Percentiles rank a stretch among this genome's conserved stretches.
Conservation (phyloP, 2,888 invertebrate species). For the Phaedon cochleariae region DNA sequence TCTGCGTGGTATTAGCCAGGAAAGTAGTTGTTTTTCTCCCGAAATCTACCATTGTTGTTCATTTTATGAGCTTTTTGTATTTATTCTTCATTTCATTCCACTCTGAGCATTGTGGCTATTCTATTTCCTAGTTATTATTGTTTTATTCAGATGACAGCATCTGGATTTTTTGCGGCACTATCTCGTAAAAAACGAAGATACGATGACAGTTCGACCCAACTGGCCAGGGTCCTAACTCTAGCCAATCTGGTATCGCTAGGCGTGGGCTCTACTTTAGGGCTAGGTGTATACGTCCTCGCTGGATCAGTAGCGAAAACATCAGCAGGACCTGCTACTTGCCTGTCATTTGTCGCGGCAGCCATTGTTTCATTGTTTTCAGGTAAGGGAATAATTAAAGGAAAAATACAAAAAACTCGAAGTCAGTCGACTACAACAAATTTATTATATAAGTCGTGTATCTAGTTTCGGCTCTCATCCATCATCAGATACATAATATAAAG, state of each 20-base stretch:
- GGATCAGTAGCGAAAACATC: conserved; percentile 81
- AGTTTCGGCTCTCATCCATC: too few species aligned
- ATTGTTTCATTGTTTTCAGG: conserved; percentile 90
- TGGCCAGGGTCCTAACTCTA: conserved; percentile 79
- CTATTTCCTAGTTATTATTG: too few species aligned
- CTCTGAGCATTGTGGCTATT: too few species aligned
- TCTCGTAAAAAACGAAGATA: conserved; percentile 61
- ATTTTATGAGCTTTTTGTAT: too few species aligned
- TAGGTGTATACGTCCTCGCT: conserved; percentile 90
- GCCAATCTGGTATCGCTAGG: conserved; percentile 85
- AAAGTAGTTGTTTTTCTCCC: too few species aligned
- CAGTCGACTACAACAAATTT: too few species aligned
- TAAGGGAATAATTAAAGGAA: conserved; percentile 57
- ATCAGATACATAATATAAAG: too few species aligned
- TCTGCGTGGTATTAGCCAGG: too few species aligned
- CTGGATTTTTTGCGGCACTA: conserved; percentile 42
- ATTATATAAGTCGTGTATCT: too few species aligned
- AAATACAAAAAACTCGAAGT: too few species aligned
- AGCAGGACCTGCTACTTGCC: conserved; percentile 86
- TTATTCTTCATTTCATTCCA: too few species aligned
- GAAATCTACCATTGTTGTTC: too few species aligned
- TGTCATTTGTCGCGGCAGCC: conserved; percentile 88
- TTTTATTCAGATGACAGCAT: conserved; percentile 19
- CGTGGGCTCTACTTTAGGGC: conserved; percentile 84
- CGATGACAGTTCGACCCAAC: conserved; percentile 60